These are phyloP conservation scores for Escarpia spicata DNA, from an alignment of 2,888 invertebrate genomes.

Conservation along the genomic window DNA sequence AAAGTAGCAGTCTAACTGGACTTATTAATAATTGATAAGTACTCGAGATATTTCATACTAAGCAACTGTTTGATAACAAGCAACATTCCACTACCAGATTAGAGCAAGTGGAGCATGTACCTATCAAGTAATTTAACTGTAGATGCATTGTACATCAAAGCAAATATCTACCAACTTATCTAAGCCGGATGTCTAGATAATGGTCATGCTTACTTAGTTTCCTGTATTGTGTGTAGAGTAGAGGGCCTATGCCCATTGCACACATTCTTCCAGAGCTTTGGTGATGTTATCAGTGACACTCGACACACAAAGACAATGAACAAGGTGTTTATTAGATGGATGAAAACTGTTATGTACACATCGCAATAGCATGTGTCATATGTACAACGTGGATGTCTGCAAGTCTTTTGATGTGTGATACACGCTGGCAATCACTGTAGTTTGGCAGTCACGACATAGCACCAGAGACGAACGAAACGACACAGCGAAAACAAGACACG, in stretches of 20 bases:
- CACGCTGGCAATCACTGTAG: constrained; percentile 7
- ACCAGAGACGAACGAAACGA: neutral
- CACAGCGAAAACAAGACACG: neutral
- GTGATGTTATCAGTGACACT: neutral
- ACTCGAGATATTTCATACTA: neutral
- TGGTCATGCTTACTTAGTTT: neutral
- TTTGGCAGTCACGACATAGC: neutral
- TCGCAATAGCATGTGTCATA: neutral
- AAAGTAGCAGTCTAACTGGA: too few relatives aligned
- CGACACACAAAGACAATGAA: neutral
- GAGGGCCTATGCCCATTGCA: neutral
- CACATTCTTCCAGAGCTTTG: neutral
- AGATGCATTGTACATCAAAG: neutral
- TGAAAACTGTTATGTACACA: neutral
- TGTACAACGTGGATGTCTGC: neutral
- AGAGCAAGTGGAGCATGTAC: neutral
- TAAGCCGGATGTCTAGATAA: neutral
- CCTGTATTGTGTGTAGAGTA: neutral
- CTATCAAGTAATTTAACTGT: neutral
- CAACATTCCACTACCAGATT: neutral
- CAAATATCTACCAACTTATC: neutral
- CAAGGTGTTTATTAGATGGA: neutral
- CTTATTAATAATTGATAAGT: too few relatives aligned
- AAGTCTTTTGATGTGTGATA: neutral
- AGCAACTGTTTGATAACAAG: neutral